phyloP scores from a whole-genome alignment of 2,113 vertebrate genomes.

The Oryzias curvinotus region DNA sequence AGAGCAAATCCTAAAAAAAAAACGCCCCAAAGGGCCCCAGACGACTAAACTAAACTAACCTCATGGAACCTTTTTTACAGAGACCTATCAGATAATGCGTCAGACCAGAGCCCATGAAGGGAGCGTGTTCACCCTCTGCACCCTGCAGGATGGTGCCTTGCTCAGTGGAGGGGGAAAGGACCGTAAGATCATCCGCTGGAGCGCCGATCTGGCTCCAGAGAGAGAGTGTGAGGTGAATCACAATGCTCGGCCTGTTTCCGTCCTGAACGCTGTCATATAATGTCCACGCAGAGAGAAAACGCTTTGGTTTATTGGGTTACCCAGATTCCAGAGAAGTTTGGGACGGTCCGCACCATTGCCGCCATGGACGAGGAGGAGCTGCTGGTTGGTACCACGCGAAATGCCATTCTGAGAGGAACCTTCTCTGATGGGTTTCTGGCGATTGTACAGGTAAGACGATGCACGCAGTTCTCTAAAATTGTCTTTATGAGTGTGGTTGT shows the following conservation, averaged over 20 bases:
- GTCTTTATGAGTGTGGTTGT: not conserved
- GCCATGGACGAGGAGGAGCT: conserved; percentile 83
- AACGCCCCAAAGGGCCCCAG: too few species aligned
- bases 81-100: conserved; percentile 88
- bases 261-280: not conserved
- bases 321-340: conserved; percentile 87
- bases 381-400: conserved; percentile 88
- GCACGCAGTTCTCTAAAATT: too few species aligned
- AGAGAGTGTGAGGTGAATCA: conserved; percentile 86
- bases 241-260: not conserved
- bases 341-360: conserved; percentile 86
- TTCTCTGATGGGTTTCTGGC: conserved; percentile 84
- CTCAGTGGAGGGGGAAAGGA: conserved; percentile 92
- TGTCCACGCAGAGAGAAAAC: not conserved
- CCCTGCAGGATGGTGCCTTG: conserved; percentile 81
- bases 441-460: conserved; percentile 81
- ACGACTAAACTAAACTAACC: too few species aligned
- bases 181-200: conserved; percentile 87
- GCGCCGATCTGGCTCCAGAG: conserved; percentile 80
- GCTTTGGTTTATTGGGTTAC: not conserved
- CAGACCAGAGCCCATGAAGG: conserved; percentile 90
- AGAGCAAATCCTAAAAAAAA: too few species aligned
- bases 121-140: conserved; percentile 87
- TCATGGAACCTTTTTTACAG: too few species aligned
- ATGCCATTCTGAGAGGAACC: conserved; percentile 84